Percentiles rank a stretch among this genome's conserved stretches.
phyloP scores from a whole-genome alignment of 2,888 invertebrate species.

The Drosophila austrosaltans region DNA sequence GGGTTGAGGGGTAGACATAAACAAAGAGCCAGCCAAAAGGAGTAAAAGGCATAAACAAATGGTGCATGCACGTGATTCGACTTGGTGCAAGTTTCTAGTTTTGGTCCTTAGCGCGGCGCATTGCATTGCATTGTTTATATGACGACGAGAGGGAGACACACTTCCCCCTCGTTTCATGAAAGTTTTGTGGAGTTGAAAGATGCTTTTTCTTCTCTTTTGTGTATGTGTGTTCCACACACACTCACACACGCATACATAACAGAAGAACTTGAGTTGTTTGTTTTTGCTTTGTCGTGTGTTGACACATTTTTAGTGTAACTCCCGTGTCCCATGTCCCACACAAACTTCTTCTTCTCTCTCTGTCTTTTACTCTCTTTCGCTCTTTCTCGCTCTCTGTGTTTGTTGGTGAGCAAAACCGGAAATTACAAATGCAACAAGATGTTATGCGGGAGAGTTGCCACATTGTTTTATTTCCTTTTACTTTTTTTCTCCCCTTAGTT shows the following conservation, averaged over 20 bases:
- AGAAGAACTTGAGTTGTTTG: slow-evolving; percentile 75
- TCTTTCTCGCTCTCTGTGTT: slow-evolving; percentile 11
- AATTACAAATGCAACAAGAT: slow-evolving; percentile 79
- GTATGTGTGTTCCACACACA: slow-evolving; percentile 6
- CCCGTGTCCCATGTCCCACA: slow-evolving; percentile 4
- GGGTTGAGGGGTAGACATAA: too few species aligned
- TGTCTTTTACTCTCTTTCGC: not conserved
- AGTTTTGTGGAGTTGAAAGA: slow-evolving; percentile 15
- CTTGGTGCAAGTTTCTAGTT: slow-evolving; percentile 14
- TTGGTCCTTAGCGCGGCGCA: slow-evolving; percentile 18
- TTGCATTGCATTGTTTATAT: slow-evolving; percentile 21
- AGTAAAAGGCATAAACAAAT: slow-evolving; percentile 63
- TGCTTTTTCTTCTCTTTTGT: slow-evolving; percentile 5
- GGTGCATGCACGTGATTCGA: slow-evolving; percentile 59
- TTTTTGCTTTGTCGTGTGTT: slow-evolving; percentile 72
- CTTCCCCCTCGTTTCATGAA: slow-evolving; percentile 6
- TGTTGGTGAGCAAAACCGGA: slow-evolving; percentile 62
- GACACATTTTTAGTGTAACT: slow-evolving; percentile 70
- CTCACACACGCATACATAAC: slow-evolving; percentile 23
- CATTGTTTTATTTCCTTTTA: slow-evolving; percentile 50
- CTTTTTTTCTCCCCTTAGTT: not conserved
- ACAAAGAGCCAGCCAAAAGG: slow-evolving; percentile 30
- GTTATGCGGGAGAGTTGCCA: slow-evolving; percentile 62
- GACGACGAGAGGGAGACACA: slow-evolving; percentile 3
- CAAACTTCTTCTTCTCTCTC: not conserved